Evolutionary conservation across 2,888 invertebrate species (phyloP).

Genomic region (Callinectes sapidus): DNA sequence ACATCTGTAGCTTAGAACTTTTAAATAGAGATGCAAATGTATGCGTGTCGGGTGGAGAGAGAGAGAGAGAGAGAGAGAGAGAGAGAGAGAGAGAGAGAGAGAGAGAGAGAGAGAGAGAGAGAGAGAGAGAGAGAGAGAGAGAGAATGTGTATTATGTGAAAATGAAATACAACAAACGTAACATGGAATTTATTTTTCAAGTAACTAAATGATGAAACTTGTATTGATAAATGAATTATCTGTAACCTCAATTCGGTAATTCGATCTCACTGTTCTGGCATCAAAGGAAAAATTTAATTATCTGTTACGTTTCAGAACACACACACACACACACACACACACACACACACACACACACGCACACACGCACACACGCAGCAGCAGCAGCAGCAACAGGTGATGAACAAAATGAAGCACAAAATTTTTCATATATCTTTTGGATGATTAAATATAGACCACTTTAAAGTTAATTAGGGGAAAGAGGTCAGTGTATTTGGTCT

Average conservation of each 20-base stretch:
- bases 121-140: neutral
- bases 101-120: neutral
- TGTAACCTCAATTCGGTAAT: neutral
- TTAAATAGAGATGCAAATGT: neutral
- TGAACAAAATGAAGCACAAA: neutral
- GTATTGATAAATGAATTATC: neutral
- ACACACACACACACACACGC: slow-evolving; percentile 36
- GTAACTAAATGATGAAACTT: neutral
- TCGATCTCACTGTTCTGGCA: neutral
- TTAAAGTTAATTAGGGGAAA: neutral
- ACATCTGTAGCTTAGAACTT: neutral
- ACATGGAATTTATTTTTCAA: neutral
- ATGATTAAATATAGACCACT: neutral
- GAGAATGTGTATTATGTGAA: neutral
- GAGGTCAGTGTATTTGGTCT: neutral
- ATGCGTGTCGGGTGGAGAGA: neutral
- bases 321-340: neutral
- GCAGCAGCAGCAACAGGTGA: neutral
- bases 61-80: neutral
- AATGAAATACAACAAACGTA: neutral
- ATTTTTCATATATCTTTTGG: neutral
- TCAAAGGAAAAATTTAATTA: slow-evolving; percentile 16
- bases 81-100: neutral
- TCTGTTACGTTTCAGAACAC: neutral
- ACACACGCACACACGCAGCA: slow-evolving; percentile 23